Base-by-base conservation (phyloP, 2,797 vertebrate genomes). In the Myoxocephalus aenaeus region DNA sequence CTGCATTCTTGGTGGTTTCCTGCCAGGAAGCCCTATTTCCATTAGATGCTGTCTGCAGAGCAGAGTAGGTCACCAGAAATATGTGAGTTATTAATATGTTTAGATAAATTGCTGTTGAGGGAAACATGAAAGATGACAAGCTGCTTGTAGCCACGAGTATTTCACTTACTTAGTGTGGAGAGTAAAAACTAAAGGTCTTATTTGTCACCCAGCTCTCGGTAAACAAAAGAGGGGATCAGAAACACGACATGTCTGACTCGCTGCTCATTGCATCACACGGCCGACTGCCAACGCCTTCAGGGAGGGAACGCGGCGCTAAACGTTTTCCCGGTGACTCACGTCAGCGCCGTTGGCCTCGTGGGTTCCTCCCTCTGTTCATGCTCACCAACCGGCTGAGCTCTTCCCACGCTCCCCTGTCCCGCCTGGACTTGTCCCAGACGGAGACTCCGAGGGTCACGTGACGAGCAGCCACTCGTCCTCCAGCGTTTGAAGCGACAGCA, bases 401-500 rank as follows among this genome's bases (percentile, higher is more conserved):
- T 80, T 90, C 86, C 77, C 88, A 88, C 70, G 62, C 70, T 80
- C 70, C 48, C 50, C 34, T 76, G 42, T 44, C 27, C 64, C 46
- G 77, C 62, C 79, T 7, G 7, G 61, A 10, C 82, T 57, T 81
- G 80, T 81, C 71, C 64, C 69, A 38, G 44, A 53, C 29, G 12
- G 1, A 44, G 2, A 40, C 20, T 58, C 50, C 5, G 22, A 73
- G 0, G 0, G 0, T 63, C 25, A 32, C 10, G n/a, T 29, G 46
- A 8, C 34, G 6, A 8, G 17, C 29, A 27, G n/a, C 34, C 34
- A 18, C 12, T 6, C 42, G 20, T 34, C 17, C 2, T 17, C 36
- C 57, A 34, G 14, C 25, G 25, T 44, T 29, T n/a, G 5, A 13
- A 36, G 40, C 20, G 2, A 20, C 20, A 56, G 38, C 22, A 32